These are phyloP conservation scores for Helicorthomorpha holstii DNA, from an alignment of 1,140 invertebrate genomes.

Conservation along the genomic window DNA sequence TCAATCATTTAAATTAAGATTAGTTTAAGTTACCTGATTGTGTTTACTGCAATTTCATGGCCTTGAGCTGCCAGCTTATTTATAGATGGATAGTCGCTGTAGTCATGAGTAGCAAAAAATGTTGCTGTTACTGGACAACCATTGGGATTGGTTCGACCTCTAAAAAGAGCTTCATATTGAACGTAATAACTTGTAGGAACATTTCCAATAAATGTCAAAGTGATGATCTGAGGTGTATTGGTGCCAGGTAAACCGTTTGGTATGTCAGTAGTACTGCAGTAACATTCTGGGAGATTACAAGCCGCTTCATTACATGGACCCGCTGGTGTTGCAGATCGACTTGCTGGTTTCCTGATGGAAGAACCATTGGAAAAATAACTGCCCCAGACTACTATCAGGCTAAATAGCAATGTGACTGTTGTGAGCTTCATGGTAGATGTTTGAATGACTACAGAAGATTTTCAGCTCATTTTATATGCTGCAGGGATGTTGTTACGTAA, in stretches of 20 bases:
- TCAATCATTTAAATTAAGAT: too few species aligned
- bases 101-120: slow-evolving; percentile 36
- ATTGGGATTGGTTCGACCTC: slow-evolving; percentile 26
- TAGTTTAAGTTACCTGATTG: slow-evolving; percentile 32
- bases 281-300: slow-evolving; percentile 53
- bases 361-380: too few species aligned
- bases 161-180: slow-evolving; percentile 19
- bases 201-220: slow-evolving; percentile 24
- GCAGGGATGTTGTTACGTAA: too few species aligned
- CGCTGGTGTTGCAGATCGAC: slow-evolving; percentile 46
- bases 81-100: slow-evolving; percentile 31
- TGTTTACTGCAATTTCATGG: slow-evolving; percentile 34
- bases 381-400: too few species aligned
- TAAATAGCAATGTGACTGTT: too few species aligned
- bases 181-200: slow-evolving; percentile 22
- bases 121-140: slow-evolving; percentile 35
- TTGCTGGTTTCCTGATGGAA: too few species aligned
- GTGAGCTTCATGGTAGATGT: too few species aligned
- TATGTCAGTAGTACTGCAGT: slow-evolving; percentile 41
- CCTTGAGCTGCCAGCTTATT: slow-evolving; percentile 31
- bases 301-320: slow-evolving; percentile 43
- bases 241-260: slow-evolving; percentile 30
- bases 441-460: too few species aligned
- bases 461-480: too few species aligned
- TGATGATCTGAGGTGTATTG: slow-evolving; percentile 22